Evolutionary conservation across 2,797 vertebrate species (phyloP).

Genomic region (Sciurus carolinensis): DNA sequence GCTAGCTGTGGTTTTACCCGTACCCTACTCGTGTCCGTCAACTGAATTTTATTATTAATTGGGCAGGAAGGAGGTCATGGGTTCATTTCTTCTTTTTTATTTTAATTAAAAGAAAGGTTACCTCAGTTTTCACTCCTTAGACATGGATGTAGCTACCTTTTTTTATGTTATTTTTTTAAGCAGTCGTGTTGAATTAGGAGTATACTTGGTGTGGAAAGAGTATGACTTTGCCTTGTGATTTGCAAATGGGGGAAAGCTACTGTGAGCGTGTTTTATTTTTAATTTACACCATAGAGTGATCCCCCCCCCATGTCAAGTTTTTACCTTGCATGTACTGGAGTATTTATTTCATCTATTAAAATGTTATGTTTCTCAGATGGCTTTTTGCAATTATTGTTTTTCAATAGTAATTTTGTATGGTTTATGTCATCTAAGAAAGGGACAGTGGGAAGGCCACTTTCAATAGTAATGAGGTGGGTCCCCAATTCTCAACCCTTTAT

Average conservation of each 20-base stretch:
- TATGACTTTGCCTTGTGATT: slow-evolving; percentile 92
- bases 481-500: rapidly evolving
- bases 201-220: slow-evolving; percentile 92
- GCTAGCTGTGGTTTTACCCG: slow-evolving; percentile 91
- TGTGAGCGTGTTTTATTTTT: slow-evolving; percentile 95
- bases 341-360: slow-evolving; percentile 99
- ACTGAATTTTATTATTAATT: slow-evolving; percentile 87
- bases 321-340: slow-evolving; percentile 99
- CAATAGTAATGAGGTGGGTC: not conserved
- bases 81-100: slow-evolving; percentile 70
- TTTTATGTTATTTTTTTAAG: slow-evolving; percentile 87
- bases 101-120: slow-evolving; percentile 92
- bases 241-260: slow-evolving; percentile 94
- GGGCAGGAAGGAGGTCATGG: slow-evolving; percentile 88
- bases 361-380: slow-evolving; percentile 94
- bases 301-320: slow-evolving; percentile 92
- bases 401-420: slow-evolving; percentile 40
- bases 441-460: not conserved
- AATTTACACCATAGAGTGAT: slow-evolving; percentile 98
- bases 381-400: slow-evolving; percentile 85
- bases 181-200: slow-evolving; percentile 90
- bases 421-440: not conserved
- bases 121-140: slow-evolving; percentile 95
- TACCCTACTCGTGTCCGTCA: slow-evolving; percentile 69
- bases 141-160: slow-evolving; percentile 93